phyloP scores from a whole-genome alignment of 2,888 invertebrate species.

The Cheilosia urbana region DNA sequence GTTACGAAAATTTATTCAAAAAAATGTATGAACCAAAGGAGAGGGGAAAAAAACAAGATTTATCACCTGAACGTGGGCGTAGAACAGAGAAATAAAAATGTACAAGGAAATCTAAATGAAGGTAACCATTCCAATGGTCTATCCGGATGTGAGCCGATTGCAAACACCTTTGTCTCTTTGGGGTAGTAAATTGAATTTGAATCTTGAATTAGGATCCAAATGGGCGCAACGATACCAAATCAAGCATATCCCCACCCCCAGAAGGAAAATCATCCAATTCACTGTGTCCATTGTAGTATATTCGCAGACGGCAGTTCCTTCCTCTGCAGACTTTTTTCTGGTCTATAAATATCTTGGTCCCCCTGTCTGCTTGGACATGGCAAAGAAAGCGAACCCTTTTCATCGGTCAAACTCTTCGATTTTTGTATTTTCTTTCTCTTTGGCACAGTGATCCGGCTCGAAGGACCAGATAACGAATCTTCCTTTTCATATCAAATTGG shows the following conservation, averaged over 20 bases:
- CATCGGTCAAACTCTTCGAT: slow-evolving; percentile 16
- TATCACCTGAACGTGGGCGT: slow-evolving; percentile 61
- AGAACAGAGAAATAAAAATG: background rate
- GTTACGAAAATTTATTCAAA: slow-evolving; percentile 33
- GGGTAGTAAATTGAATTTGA: slow-evolving; percentile 71
- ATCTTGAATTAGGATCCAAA: slow-evolving; percentile 66
- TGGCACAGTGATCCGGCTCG: slow-evolving; percentile 29
- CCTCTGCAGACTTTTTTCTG: background rate
- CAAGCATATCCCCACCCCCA: slow-evolving; percentile 49
- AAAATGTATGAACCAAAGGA: background rate
- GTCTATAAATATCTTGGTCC: slow-evolving; percentile 17
- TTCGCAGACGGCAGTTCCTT: slow-evolving; percentile 34
- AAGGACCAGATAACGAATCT: slow-evolving; percentile 32
- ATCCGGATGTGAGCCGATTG: slow-evolving; percentile 61
- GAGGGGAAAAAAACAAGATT: slow-evolving; percentile 38
- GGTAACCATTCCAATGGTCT: slow-evolving; percentile 53
- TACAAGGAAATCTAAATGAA: slow-evolving; percentile 38
- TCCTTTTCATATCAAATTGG: background rate
- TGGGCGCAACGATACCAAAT: slow-evolving; percentile 33
- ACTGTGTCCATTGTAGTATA: slow-evolving; percentile 13
- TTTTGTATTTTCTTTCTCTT: slow-evolving; percentile 3
- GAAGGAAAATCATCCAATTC: slow-evolving; percentile 8
- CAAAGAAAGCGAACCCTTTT: slow-evolving; percentile 30
- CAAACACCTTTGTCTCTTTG: slow-evolving; percentile 58
- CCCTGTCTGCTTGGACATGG: slow-evolving; percentile 13